Conservation (phyloP, 2,113 vertebrate species). For the Numenius arquata region DNA sequence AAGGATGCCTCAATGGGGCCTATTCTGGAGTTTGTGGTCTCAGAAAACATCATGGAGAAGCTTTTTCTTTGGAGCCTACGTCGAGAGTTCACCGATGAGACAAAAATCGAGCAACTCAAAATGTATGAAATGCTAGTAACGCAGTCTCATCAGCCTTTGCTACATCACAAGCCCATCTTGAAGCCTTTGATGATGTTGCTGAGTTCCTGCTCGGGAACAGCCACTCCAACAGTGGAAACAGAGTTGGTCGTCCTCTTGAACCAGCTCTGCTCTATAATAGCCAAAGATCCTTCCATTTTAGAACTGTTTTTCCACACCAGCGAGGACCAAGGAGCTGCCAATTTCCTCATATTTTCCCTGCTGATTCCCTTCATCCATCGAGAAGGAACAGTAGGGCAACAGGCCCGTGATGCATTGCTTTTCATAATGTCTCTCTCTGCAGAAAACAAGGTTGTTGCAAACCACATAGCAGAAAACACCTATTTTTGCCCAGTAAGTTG, state of each 20-base stretch:
- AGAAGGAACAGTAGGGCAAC: conserved; percentile 92
- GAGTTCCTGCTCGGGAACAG: conserved; percentile 88
- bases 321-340: conserved; percentile 96
- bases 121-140: conserved; percentile 96
- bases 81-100: conserved; percentile 92
- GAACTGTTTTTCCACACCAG: conserved; percentile 98
- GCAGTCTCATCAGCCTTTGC: conserved; percentile 90
- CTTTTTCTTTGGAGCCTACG: conserved; percentile 98
- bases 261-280: conserved; percentile 93
- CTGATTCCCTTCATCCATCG: conserved; percentile 96
- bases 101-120: conserved; percentile 94
- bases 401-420: conserved; percentile 91
- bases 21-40: conserved; percentile 96
- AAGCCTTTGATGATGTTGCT: conserved; percentile 96
- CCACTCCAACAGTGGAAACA: conserved; percentile 80
- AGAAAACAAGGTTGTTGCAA: conserved; percentile 89
- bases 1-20: conserved; percentile 94
- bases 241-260: conserved; percentile 90
- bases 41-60: conserved; percentile 97
- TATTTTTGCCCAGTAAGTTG: conserved; percentile 95
- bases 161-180: conserved; percentile 95
- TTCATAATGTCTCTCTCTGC: conserved; percentile 97
- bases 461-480: conserved; percentile 90
- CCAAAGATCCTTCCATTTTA: conserved; percentile 91
- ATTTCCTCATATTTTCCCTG: conserved; percentile 98